Evolutionary conservation across 2,113 vertebrate species (phyloP), one percentile per base, ranked within the genome.

Genomic region (Neofelis nebulosa): DNA sequence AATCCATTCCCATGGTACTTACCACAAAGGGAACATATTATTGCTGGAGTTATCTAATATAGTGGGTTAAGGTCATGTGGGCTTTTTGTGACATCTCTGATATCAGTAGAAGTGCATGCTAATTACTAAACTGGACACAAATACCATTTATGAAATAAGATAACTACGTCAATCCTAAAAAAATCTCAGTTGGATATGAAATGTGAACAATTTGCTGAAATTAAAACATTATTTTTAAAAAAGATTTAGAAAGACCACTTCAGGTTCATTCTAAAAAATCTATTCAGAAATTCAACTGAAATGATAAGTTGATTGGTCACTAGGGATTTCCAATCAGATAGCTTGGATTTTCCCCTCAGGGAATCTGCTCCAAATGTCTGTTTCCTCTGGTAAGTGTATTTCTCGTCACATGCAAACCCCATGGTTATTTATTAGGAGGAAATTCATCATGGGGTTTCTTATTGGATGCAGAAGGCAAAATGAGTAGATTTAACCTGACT

Each of bases 281-380:
- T 88, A 19, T 89, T 89, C 45, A 97, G 31, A 88, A 90, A 80
- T 95, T 95, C 38, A 45, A 29, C 29, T 65, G 33, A 94, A 93
- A 93, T 91, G 65, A 85, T 18, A 92, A 88, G 5, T 61, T 85
- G 68, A 90, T 88, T 88, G 33, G 33, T 88, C 83, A 25, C 41
- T 91, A 33, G n/a, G 33, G 19, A 95, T 92, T 97, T 93, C 33
- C 48, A 91, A 88, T 92, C 63, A 87, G 50, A 71, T 76, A 89
- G 41, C 41, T 91, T 73, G 83, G 61, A 92, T 69, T 68, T 89
- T 66, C 29, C 36, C 73, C 38, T 74, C 66, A 88, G 48, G 52
- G 11, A 95, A 89, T 85, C 12, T 90, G 48, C 7, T 94, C n/a
- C 50, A 96, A 96, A 92, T 45, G 27, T 71, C 25, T 91, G 19